Base-by-base conservation (phyloP, 2,113 vertebrate species). In the Bos taurus region DNA sequence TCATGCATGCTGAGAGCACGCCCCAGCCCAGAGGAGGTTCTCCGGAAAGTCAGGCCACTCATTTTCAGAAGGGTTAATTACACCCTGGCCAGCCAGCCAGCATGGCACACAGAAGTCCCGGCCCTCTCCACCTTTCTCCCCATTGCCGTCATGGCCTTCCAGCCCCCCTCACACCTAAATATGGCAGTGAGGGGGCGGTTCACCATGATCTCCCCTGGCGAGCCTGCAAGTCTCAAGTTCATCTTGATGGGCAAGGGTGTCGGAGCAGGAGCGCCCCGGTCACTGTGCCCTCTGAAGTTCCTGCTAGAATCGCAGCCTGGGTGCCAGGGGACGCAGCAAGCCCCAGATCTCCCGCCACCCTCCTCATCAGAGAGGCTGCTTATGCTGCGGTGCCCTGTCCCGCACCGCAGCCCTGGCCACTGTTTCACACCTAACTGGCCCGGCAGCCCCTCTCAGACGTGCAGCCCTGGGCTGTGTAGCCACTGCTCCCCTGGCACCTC, bases 41-140 rank as follows among this genome's bases (percentile, higher is more conserved):
- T 59, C n/a, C 0, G 1, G 26, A 9, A 5, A 36, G 30, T 43
- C 11, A 15, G 46, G 43, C 83, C 71, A 3, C 48, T 46, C 28
- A 2, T 50, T 77, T 87, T 67, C 52, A 59, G 80, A 57, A 94
- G 26, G 33, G 52, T 87, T 56, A 19, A 43, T 54, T 17, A 43
- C 43, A 28, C 46, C 36, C 9, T 14, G 16, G 11, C 8, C 4
- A 71, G 48, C n/a, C 25, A 33, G 60, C 77, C 59, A 59, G 56
- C 6, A 5, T 36, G 52, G 23, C n/a, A 7, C 9, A 5, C 33
- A 0, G 2, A 6, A 8, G 28, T 12, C 33, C 30, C 28, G 12
- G 23, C 57, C 28, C 52, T 82, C 57, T 43, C 52, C 3, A 12
- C 21, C 16, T 36, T 23, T 64, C 16, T n/a, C 48, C 26, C 2